phyloP scores from a whole-genome alignment of 2,888 invertebrate genomes.

The Sphaeridia pumilis region DNA sequence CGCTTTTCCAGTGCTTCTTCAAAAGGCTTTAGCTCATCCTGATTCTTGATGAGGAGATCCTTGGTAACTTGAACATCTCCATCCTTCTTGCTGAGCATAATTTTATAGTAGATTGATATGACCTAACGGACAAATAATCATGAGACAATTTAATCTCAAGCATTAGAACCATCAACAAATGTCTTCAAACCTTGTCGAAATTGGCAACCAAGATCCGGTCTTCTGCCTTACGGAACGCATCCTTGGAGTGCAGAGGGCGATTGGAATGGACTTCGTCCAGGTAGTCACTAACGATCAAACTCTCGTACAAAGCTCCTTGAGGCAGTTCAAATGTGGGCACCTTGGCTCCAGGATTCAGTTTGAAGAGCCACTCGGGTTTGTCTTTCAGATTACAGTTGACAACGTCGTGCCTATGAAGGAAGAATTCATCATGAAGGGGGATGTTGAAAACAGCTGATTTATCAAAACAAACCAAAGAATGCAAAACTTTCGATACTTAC shows the following conservation, averaged over 20 bases:
- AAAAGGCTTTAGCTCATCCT: conserved; percentile 38
- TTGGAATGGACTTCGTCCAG: conserved; percentile 47
- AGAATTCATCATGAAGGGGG: conserved; percentile 21
- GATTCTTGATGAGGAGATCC: conserved; percentile 35
- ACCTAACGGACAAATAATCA: no score
- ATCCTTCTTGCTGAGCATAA: conserved; percentile 14
- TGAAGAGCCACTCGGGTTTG: conserved; percentile 45
- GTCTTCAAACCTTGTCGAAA: conserved; percentile 46
- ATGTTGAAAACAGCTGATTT: neutral
- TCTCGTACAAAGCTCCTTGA: conserved; percentile 45
- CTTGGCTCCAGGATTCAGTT: conserved; percentile 44
- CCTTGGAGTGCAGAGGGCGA: conserved; percentile 43
- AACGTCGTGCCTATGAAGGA: conserved; percentile 40
- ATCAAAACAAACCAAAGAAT: no score
- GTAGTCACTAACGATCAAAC: conserved; percentile 46
- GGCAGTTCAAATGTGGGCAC: conserved; percentile 43
- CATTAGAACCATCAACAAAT: no score
- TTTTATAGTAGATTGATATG: conserved; percentile 18
- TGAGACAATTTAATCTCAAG: no score
- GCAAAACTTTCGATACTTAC: no score
- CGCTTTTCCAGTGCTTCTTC: conserved; percentile 40
- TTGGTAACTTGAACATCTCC: conserved; percentile 16
- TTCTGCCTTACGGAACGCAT: conserved; percentile 53
- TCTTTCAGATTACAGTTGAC: conserved; percentile 44
- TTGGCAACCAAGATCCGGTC: conserved; percentile 59